Evolutionary conservation across 2,888 invertebrate species (phyloP).

Genomic region (Andrena bucephala): DNA sequence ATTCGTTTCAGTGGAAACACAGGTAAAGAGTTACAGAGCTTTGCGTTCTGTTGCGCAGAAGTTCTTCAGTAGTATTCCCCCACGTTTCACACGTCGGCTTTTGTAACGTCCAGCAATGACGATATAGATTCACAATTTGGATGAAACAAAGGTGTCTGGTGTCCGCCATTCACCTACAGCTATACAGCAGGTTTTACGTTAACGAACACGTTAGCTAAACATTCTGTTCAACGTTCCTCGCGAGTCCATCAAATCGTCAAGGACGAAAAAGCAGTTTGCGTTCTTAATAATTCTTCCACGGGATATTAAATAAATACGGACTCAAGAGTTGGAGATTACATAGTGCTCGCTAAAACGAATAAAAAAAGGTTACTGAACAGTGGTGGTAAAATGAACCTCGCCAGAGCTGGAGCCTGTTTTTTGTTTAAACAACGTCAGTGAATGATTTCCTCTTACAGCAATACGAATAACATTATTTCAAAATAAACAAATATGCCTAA

Average conservation of each 20-base stretch:
- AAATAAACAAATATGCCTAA: too few species aligned
- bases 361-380: too few species aligned
- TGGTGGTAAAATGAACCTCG: too few species aligned
- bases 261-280: not conserved
- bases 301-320: too few species aligned
- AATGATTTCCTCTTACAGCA: too few species aligned
- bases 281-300: not conserved
- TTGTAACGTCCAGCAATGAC: constrained; percentile 1
- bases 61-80: not conserved
- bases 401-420: too few species aligned
- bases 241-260: not conserved
- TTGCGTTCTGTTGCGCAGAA: constrained; percentile 26
- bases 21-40: not conserved
- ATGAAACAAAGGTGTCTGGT: constrained; percentile 50
- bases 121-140: constrained; percentile 42
- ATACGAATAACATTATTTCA: too few species aligned
- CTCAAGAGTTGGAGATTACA: too few species aligned
- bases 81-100: not conserved
- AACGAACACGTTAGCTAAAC: constrained; percentile 38
- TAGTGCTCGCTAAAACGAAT: too few species aligned
- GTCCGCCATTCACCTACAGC: constrained; percentile 22
- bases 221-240: constrained; percentile 26
- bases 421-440: too few species aligned
- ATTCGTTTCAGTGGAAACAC: too few species aligned
- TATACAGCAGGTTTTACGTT: constrained; percentile 14